Conservation (phyloP, 2,888 invertebrate species). For the Vesta saturnalis region DNA sequence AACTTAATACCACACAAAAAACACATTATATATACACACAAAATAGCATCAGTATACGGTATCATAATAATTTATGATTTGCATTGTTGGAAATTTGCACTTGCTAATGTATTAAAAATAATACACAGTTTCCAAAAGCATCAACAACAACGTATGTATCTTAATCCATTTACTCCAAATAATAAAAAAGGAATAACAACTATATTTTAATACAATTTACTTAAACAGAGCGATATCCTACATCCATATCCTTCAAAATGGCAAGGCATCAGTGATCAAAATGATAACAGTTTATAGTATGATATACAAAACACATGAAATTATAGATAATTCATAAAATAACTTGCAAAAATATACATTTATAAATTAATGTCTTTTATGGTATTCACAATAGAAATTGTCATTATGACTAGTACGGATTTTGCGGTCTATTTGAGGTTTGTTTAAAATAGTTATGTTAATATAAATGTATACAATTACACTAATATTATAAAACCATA, state of each 20-base stretch:
- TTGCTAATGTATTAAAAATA: too few relatives aligned
- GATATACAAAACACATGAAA: slow-evolving; percentile 13
- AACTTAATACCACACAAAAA: too few relatives aligned
- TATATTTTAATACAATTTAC: slow-evolving; percentile 41
- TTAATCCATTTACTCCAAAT: too few relatives aligned
- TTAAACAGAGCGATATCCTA: slow-evolving; percentile 60
- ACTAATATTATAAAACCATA: background rate
- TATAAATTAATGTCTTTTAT: slow-evolving; percentile 18
- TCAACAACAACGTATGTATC: too few relatives aligned
- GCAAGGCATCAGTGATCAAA: slow-evolving; percentile 31
- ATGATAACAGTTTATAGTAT: slow-evolving; percentile 7
- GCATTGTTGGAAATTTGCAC: too few relatives aligned
- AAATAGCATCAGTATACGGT: too few relatives aligned
- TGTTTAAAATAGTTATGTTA: background rate
- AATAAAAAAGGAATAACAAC: too few relatives aligned
- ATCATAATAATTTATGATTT: too few relatives aligned
- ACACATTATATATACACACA: too few relatives aligned
- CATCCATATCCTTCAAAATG: slow-evolving; percentile 52
- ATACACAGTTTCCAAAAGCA: too few relatives aligned
- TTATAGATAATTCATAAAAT: slow-evolving; percentile 9
- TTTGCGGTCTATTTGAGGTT: slow-evolving; percentile 8
- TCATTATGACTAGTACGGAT: slow-evolving; percentile 9
- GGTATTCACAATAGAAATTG: background rate
- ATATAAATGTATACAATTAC: slow-evolving; percentile 47
- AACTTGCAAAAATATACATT: slow-evolving; percentile 35